Evolutionary conservation across 2,113 vertebrate genomes (phyloP).

Genomic region (Alectura lathami): DNA sequence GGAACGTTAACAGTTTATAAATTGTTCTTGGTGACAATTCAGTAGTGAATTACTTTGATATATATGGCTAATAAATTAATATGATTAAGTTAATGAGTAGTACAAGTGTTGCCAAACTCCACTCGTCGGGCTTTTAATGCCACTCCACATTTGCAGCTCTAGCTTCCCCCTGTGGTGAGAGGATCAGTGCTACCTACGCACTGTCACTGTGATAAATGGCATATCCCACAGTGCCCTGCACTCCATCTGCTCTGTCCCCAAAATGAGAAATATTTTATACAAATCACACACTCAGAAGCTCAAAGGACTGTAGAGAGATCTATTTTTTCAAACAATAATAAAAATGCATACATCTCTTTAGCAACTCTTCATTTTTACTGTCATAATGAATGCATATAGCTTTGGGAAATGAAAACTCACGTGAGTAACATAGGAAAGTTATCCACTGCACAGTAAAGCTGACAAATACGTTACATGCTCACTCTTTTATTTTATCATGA

Average conservation of each 20-base stretch:
- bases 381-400: slow-evolving; percentile 37
- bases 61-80: slow-evolving; percentile 79
- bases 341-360: slow-evolving; percentile 63
- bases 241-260: slow-evolving; percentile 81
- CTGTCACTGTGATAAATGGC: slow-evolving; percentile 86
- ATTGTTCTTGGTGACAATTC: slow-evolving; percentile 71
- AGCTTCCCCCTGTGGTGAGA: slow-evolving; percentile 75
- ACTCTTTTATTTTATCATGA: slow-evolving; percentile 50
- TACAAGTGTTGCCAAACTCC: slow-evolving; percentile 74
- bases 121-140: slow-evolving; percentile 53
- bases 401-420: slow-evolving; percentile 28
- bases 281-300: slow-evolving; percentile 63
- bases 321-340: slow-evolving; percentile 57
- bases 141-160: slow-evolving; percentile 63
- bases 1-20: slow-evolving; percentile 65
- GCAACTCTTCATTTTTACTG: slow-evolving; percentile 58
- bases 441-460: slow-evolving; percentile 2
- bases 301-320: slow-evolving; percentile 41
- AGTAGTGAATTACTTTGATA: slow-evolving; percentile 76
- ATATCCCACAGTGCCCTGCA: slow-evolving; percentile 79
- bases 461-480: slow-evolving; percentile 54
- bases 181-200: slow-evolving; percentile 76
- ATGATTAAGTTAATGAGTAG: slow-evolving; percentile 79
- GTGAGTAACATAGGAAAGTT: slow-evolving; percentile 48
- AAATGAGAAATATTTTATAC: slow-evolving; percentile 71